A percentile compares a stretch with the other conserved stretches of the same genome.
phyloP scores from a whole-genome alignment of 2,888 invertebrate genomes.

The Andrena praecox region DNA sequence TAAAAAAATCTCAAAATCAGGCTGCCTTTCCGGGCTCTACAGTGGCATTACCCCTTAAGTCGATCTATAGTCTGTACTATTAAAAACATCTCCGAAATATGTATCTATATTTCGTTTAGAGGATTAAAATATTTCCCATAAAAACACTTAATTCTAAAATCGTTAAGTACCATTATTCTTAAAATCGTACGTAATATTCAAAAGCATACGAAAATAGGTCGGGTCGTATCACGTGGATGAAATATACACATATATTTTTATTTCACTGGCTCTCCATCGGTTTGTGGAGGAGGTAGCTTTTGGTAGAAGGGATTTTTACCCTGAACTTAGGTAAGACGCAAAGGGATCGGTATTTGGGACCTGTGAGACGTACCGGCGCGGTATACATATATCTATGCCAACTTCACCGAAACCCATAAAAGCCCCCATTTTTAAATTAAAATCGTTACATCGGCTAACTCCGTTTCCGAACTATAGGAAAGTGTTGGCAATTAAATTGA shows the following conservation, averaged over 20 bases:
- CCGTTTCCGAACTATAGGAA: constrained; percentile 48
- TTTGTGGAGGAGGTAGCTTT: constrained; percentile 22
- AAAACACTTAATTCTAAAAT: no score
- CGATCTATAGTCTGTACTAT: no score
- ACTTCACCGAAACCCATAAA: constrained; percentile 64
- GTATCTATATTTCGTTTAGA: no score
- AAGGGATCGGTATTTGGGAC: constrained; percentile 37
- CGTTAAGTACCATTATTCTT: not conserved
- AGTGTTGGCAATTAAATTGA: constrained; percentile 58
- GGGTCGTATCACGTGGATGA: constrained; percentile 15
- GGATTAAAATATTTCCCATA: no score
- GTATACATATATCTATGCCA: constrained; percentile 16
- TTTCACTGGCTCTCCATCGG: constrained; percentile 28
- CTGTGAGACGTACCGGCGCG: constrained; percentile 65
- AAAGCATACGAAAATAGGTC: not conserved
- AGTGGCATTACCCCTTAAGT: no score
- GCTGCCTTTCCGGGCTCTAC: no score
- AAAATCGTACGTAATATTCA: not conserved
- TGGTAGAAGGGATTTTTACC: constrained; percentile 52
- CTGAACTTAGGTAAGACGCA: constrained; percentile 36
- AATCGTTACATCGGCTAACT: constrained; percentile 59
- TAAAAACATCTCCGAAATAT: no score
- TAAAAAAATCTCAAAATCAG: no score
- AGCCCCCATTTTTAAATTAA: constrained; percentile 75
- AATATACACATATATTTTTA: constrained; percentile 52